Evolutionary conservation across 2,888 invertebrate species (phyloP), one percentile per base, ranked within the genome.

Genomic region (Tachina fera): DNA sequence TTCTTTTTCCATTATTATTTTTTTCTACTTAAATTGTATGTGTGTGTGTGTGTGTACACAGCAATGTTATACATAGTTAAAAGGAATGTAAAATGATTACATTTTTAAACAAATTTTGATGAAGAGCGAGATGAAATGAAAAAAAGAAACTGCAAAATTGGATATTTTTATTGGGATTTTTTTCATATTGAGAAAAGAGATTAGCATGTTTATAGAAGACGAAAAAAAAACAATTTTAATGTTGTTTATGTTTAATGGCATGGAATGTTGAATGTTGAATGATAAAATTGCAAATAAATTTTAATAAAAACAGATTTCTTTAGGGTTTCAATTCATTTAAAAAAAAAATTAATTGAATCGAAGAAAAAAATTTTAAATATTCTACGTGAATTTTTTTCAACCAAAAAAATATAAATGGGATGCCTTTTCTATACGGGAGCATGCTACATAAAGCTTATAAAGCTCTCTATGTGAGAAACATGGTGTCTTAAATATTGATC

Each of bases 51-150:
- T 39, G 31, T 14, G 53, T 58, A 39, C 65, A 51, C 56, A 72
- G 72, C 41, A 41, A 61, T 74, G 74, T 75, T 75, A 39, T 45
- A 61, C 51, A 39, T n/a, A 31, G 31, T 31, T 6, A 31, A 53
- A 80, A 60, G 81, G 74, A 81, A 75, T 74, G 67, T 53, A 72
- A 81, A 81, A 75, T 81, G 74, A 75, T 81, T 75, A 75, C 51
- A 81, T 75, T 75, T 81, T 74, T 74, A 75, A 74, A 75, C 74
- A 81, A 75, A 75, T 74, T 81, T 75, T 61, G 60, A 68, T 81
- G 51, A 74, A 68, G 60, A 74, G 43, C 49, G 58, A 65, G 65
- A 67, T n/a, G 19, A 51, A 43, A 47, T n/a, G 3, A 31, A 16
- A 39, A 16, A 39, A 19, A 31, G 45, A 67, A 13, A 53, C 43